Base-by-base conservation (phyloP, 1,140 invertebrate species). In the Drosophila triauraria region DNA sequence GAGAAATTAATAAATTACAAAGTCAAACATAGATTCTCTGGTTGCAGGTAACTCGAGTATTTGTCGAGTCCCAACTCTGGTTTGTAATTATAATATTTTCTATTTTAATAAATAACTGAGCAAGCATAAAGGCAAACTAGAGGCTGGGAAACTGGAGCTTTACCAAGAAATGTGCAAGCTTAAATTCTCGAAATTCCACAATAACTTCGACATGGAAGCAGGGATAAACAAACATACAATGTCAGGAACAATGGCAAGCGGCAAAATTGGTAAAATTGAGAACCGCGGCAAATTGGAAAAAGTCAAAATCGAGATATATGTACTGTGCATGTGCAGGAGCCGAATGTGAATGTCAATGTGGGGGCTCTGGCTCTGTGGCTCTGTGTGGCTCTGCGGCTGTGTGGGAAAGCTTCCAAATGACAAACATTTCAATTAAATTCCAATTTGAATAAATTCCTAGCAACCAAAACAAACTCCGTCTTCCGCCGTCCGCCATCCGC, bases 381-480 rank as follows among this genome's bases (percentile, higher is more conserved):
- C 35, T 23, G 15, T 40, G 53, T n/a, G 30, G 44, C 4, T 38
- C 10, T 40, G 53, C n/a, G 30, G 43, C 38, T 61, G 57, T 58
- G 51, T 81, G 64, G 64, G 78, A 82, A 82, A 42, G 72, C 74
- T 46, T 75, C 70, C 78, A 62, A 82, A 81, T 81, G 78, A 82
- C 79, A 82, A 82, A 78, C 80, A 82, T 82, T 82, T 82, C 75
- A 82, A 82, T 82, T 82, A 82, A 82, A 78, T 75, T 82, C 75
- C 80, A 82, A 82, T 82, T 82, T 68, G 59, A 69, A 82, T 74
- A 82, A 81, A 80, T 75, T 80, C 70, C 60, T 64, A 70, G 71
- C 60, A 61, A 70, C 54, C 50, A 56, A 76, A 76, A 58, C 74
- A 75, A 75, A 76, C 74, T 74, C 67, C 64, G 67, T 71, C 62